Evolutionary conservation across 1,140 invertebrate genomes (phyloP), one percentile per base, ranked within the genome.

Genomic region (Microvelia longipes): DNA sequence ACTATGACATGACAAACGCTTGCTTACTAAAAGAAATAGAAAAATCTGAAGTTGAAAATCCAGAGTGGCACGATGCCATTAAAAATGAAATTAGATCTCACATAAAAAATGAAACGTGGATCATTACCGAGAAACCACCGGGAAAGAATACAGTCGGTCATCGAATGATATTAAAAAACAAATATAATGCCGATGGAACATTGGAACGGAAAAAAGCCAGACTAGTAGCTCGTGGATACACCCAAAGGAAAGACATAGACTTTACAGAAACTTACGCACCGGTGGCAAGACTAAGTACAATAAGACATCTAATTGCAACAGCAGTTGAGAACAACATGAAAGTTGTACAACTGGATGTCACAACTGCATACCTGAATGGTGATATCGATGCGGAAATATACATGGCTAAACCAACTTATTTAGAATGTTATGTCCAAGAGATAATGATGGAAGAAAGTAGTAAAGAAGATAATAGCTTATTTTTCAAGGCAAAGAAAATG

Each of bases 291-390:
- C 19, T 50, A 50, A 61, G 74, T 26, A 73, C 80, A 13, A 65
- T 83, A 25, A 70, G 80, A 64, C 71, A 77, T 28, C 62, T 82
- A 5, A 70, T 82, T 5, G 73, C 77, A 1, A 65, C 80, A 72
- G 75, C 78, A 72, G 75, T 69, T 68, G 70, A 77, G 74, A 74
- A 73, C 73, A 72, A 78, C 74, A 70, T 79, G 64, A 29, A 76
- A 67, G 69, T 77, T 26, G 60, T 73, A 66, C 78, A 81, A 28
- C 75, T 79, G 69, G 80, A 82, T 73, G 75, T 78, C 0, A 76
- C 76, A 64, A 78, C 78, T 24, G 81, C 81, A 0, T 83, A 80
- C 73, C 75, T 80, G 70, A 77, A 81, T 75, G 81, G 77, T 15
- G 71, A 75, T 50, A 73, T 81, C 24, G 73, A 80, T 28, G 80